Conservation (phyloP, 2,797 vertebrate species). For the Odontamblyopus lacepedii region DNA sequence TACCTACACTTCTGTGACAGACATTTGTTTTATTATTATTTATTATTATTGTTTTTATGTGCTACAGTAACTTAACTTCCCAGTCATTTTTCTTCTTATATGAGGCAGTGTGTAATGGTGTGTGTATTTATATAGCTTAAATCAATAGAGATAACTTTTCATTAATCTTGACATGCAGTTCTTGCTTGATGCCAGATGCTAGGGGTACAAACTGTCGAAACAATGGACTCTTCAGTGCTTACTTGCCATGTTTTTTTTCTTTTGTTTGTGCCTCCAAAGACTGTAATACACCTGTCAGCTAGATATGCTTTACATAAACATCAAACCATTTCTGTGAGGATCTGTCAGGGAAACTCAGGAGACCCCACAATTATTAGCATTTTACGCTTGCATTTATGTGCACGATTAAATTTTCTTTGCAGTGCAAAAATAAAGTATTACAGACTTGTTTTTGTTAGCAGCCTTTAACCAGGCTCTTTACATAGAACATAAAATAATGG, state of each 20-base stretch:
- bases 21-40: slow-evolving; percentile 73
- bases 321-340: slow-evolving; percentile 68
- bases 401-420: slow-evolving; percentile 27
- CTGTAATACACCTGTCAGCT: slow-evolving; percentile 76
- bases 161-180: slow-evolving; percentile 77
- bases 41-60: slow-evolving; percentile 13
- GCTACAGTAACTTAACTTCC: slow-evolving; percentile 57
- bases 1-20: slow-evolving; percentile 63
- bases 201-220: slow-evolving; percentile 74
- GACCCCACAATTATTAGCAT: slow-evolving; percentile 75
- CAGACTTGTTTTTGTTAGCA: background rate
- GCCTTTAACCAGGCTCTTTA: too few relatives aligned
- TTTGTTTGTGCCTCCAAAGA: slow-evolving; percentile 73
- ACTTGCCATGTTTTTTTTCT: slow-evolving; percentile 60
- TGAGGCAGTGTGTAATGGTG: slow-evolving; percentile 36
- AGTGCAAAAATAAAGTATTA: background rate
- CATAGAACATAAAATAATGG: too few relatives aligned
- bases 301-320: slow-evolving; percentile 78
- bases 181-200: slow-evolving; percentile 70
- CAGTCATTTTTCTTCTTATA: slow-evolving; percentile 21
- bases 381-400: slow-evolving; percentile 75
- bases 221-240: slow-evolving; percentile 66
- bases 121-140: slow-evolving; percentile 69
- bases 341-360: slow-evolving; percentile 75
- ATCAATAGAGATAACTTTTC: slow-evolving; percentile 75